A percentile compares a stretch with the other conserved stretches of the same genome.
Conservation (phyloP, 2,113 vertebrate species). For the Ancistrus triradiatus region DNA sequence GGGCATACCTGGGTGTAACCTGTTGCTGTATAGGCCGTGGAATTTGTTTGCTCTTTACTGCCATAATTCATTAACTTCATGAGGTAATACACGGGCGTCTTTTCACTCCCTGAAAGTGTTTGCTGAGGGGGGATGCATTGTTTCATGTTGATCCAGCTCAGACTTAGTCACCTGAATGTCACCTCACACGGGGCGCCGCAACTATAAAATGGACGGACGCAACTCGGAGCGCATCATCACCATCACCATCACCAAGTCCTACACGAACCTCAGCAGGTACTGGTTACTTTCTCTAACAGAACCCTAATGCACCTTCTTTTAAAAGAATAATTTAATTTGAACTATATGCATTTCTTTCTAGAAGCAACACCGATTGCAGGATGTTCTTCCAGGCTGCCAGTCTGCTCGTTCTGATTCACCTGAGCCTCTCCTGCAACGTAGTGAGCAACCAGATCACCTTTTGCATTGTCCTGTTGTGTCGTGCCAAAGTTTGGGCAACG, state of each 20-base stretch:
- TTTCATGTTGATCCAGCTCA: neutral
- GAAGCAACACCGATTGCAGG: conserved; percentile 19
- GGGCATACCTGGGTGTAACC: conserved; percentile 37
- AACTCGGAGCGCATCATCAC: neutral
- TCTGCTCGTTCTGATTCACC: conserved; percentile 46
- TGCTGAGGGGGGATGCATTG: neutral
- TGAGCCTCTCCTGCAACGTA: conserved; percentile 40
- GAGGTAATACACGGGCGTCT: conserved; percentile 29
- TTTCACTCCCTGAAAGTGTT: conserved; percentile 29
- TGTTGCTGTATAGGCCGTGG: conserved; percentile 33
- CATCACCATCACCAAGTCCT: neutral
- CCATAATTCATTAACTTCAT: conserved; percentile 19
- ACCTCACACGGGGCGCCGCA: neutral
- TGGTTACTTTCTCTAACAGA: neutral
- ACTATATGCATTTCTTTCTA: neutral
- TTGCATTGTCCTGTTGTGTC: neutral
- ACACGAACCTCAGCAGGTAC: neutral
- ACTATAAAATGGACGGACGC: conserved; percentile 49
- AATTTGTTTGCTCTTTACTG: conserved; percentile 47
- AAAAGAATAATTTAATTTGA: neutral
- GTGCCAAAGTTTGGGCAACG: no score
- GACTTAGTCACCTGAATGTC: conserved; percentile 29
- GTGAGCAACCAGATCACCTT: conserved; percentile 47
- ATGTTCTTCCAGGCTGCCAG: conserved; percentile 56
- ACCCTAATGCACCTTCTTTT: neutral